Evolutionary conservation across 2,888 invertebrate genomes (phyloP).

Genomic region (Tiphia femorata): DNA sequence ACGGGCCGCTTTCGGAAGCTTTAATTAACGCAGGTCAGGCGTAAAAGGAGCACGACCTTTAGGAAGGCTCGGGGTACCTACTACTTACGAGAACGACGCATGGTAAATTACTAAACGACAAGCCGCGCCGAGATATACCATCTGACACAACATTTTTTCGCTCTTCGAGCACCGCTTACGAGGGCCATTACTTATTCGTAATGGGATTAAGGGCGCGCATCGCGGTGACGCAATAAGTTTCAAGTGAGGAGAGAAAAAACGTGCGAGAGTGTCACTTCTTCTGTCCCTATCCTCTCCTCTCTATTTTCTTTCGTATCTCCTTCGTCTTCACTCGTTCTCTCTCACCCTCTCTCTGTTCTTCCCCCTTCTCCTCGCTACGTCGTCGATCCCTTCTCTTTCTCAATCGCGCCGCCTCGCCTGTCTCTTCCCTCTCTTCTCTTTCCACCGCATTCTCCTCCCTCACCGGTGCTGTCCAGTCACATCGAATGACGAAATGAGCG

Average conservation of each 20-base stretch:
- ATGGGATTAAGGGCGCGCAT: constrained; percentile 54
- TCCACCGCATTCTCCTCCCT: too few species aligned
- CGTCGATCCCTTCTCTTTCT: not conserved
- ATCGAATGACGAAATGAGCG: constrained; percentile 26
- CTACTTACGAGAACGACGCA: constrained; percentile 26
- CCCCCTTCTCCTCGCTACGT: not conserved
- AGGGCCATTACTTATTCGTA: constrained; percentile 54
- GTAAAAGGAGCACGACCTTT: constrained; percentile 34
- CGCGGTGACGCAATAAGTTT: constrained; percentile 18
- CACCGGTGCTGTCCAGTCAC: not conserved
- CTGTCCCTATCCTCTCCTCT: not conserved
- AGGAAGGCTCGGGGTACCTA: constrained; percentile 2
- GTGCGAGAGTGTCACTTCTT: not conserved
- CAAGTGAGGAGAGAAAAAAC: not conserved
- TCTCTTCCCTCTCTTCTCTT: not conserved
- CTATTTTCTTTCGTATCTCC: not conserved
- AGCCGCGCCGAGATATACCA: constrained; percentile 35
- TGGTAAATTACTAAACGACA: constrained; percentile 50
- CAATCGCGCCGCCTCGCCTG: not conserved
- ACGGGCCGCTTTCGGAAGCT: constrained; percentile 31
- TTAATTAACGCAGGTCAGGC: constrained; percentile 26
- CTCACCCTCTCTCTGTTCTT: not conserved
- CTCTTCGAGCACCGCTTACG: constrained; percentile 29
- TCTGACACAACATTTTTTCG: constrained; percentile 60
- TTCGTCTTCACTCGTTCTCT: not conserved